Evolutionary conservation across 2,797 vertebrate species (phyloP).

Genomic region (Ctenopoma kingsleyae): DNA sequence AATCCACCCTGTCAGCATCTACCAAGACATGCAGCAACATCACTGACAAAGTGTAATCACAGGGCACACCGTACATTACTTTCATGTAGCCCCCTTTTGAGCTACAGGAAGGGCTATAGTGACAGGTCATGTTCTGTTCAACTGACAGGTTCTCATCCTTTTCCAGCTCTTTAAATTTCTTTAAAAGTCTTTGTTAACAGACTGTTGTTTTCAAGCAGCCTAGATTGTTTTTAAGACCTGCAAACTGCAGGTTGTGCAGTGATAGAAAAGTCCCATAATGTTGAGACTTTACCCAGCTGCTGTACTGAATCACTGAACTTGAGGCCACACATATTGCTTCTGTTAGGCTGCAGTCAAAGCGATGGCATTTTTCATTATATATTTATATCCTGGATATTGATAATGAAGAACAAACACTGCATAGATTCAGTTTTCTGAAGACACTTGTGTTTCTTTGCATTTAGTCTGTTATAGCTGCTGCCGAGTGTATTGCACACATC

Average conservation of each 20-base stretch:
- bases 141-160: conserved; percentile 33
- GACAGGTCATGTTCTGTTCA: conserved; percentile 27
- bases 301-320: conserved; percentile 8
- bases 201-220: conserved; percentile 27
- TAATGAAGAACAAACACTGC: conserved; percentile 1
- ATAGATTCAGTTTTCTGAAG: conserved; percentile 9
- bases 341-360: conserved; percentile 12
- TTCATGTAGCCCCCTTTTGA: conserved; percentile 3
- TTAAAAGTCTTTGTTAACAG: conserved; percentile 10
- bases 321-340: conserved; percentile 10
- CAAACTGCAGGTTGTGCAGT: conserved; percentile 3
- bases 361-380: conserved; percentile 13
- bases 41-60: conserved; percentile 49
- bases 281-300: not conserved
- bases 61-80: conserved; percentile 40
- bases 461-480: not conserved
- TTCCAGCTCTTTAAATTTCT: not conserved
- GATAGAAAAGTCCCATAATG: not conserved
- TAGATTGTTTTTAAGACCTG: conserved; percentile 7
- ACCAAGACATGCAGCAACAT: conserved; percentile 38
- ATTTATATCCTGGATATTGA: not conserved
- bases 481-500: conserved; percentile 35
- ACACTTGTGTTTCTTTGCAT: conserved; percentile 8
- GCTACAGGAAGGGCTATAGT: conserved; percentile 25
- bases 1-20: conserved; percentile 56